Base-by-base conservation (phyloP, 2,888 invertebrate species). In the Sinodicranocentrus sp. region DNA sequence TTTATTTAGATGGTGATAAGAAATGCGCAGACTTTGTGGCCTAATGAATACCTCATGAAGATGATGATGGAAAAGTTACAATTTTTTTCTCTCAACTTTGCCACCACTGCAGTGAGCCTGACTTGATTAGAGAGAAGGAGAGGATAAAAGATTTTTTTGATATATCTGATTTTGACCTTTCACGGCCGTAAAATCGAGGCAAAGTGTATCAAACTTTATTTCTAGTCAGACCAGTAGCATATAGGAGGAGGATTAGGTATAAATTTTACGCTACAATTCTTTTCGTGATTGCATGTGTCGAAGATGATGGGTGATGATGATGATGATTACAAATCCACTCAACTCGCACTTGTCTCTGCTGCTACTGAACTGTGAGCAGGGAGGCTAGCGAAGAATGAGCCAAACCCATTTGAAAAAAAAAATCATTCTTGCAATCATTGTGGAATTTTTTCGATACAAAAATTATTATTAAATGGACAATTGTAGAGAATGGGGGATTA, bases 111-210 rank as follows among this genome's bases (percentile, higher is more conserved):
- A 26, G n/a, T n/a, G n/a, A n/a, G n/a, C n/a, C n/a, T n/a, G n/a
- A n/a, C n/a, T n/a, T n/a, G n/a, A n/a, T n/a, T n/a, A n/a, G n/a
- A n/a, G n/a, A n/a, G n/a, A n/a, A n/a, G n/a, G n/a, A n/a, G n/a
- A n/a, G n/a, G n/a, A n/a, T n/a, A n/a, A n/a, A n/a, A n/a, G n/a
- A n/a, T n/a, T n/a, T n/a, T n/a, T n/a, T n/a, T n/a, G n/a, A n/a
- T n/a, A n/a, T n/a, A n/a, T n/a, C n/a, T n/a, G 73, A 75, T 61
- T 75, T 75, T 75, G 73, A 75, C 73, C 73, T 75, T 75, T 75
- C 63, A 75, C 44, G 73, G 73, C 33, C 73, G 48, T 63, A 63
- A 75, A 75, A 72, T 39, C 5, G 63, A 75, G 63, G 61, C 57
- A 63, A 52, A 52, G 52, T 52, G 52, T 52, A 52, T 52, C 52